These are phyloP conservation scores for Lasioglossum marginatum DNA, from an alignment of 2,888 invertebrate genomes.

Conservation along the genomic window DNA sequence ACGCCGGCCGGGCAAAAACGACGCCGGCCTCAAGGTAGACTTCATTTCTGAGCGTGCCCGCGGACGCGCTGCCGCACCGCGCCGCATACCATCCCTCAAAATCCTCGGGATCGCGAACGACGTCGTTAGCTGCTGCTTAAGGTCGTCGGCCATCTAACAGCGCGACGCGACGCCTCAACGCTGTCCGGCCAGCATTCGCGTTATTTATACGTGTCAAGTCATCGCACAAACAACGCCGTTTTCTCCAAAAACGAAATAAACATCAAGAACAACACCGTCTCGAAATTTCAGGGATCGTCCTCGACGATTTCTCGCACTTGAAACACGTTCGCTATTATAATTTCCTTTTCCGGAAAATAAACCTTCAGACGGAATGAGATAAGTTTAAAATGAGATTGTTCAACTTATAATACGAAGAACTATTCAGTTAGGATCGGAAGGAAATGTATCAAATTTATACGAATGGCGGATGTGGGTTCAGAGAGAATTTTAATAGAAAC, in stretches of 20 bases:
- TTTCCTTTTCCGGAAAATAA: background rate
- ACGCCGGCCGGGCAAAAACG: conserved; percentile 61
- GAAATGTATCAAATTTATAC: too few relatives aligned
- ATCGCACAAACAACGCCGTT: background rate
- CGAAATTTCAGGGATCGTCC: background rate
- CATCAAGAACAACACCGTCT: background rate
- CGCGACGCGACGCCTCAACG: background rate
- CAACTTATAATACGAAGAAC: background rate
- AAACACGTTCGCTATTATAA: background rate
- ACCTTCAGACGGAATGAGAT: too few relatives aligned
- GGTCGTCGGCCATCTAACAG: background rate
- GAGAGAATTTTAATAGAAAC: too few relatives aligned
- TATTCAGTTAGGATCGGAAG: background rate
- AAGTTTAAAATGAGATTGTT: background rate
- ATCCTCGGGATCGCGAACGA: conserved; percentile 32
- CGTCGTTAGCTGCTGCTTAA: conserved; percentile 1
- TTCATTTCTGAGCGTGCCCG: conserved; percentile 62
- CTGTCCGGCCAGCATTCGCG: background rate
- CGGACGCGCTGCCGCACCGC: background rate
- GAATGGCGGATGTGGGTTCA: too few relatives aligned
- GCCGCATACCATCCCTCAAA: conserved; percentile 54
- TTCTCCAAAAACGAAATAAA: background rate
- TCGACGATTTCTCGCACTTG: background rate
- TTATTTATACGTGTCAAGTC: background rate
- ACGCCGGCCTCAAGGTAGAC: conserved; percentile 66